Evolutionary conservation across 2,797 vertebrate species (phyloP).

Genomic region (Sebastolobus alascanus): DNA sequence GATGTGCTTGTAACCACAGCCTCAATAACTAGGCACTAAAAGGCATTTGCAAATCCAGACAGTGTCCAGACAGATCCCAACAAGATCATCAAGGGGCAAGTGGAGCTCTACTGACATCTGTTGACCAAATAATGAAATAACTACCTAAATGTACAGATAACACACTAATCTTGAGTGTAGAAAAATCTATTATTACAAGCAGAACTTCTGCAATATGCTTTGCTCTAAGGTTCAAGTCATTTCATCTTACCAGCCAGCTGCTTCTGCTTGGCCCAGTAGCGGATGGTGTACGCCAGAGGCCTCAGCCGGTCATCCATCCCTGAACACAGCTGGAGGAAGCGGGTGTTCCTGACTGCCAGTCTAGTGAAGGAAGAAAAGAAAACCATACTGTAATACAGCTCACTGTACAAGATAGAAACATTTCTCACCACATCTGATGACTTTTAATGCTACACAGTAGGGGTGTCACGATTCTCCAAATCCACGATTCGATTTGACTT

Average conservation of each 20-base stretch:
- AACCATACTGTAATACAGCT: background rate
- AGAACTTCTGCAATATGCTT: background rate
- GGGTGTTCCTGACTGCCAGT: slow-evolving; percentile 92
- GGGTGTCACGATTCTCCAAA: too few relatives aligned
- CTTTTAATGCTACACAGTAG: too few relatives aligned
- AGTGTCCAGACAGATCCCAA: background rate
- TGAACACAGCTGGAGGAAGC: slow-evolving; percentile 91
- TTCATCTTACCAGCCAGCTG: slow-evolving; percentile 88
- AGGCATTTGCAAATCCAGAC: background rate
- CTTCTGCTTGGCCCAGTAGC: slow-evolving; percentile 93
- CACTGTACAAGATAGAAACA: background rate
- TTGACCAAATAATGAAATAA: slow-evolving; percentile 38
- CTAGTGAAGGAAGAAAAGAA: slow-evolving; percentile 68
- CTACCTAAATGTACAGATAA: background rate
- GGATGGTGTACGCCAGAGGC: slow-evolving; percentile 88
- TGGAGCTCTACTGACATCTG: slow-evolving; percentile 72
- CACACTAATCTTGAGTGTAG: background rate
- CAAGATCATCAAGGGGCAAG: background rate
- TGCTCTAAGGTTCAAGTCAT: background rate
- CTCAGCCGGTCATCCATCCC: slow-evolving; percentile 88
- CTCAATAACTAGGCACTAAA: background rate
- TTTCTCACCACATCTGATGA: background rate
- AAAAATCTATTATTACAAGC: background rate
- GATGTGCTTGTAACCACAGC: background rate
- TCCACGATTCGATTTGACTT: too few relatives aligned